Conservation (phyloP, 1,140 invertebrate species). For the Pachyrhynchus sulphureomaculatus region DNA sequence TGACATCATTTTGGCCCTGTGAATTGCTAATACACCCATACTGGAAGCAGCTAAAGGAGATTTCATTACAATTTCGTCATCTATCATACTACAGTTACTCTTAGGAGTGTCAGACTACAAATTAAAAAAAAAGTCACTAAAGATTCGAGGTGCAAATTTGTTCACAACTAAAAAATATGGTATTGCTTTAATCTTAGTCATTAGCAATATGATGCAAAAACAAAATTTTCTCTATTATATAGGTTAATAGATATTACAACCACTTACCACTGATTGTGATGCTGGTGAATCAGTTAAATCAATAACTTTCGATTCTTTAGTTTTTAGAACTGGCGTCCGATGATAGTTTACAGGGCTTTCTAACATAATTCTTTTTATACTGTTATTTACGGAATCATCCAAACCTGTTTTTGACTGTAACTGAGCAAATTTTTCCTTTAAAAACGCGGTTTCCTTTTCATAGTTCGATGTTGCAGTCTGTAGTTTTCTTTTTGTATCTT, state of each 20-base stretch:
- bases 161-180: not conserved
- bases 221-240: too few species aligned
- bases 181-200: too few species aligned
- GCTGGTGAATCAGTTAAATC: constrained; percentile 5
- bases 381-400: constrained; percentile 22
- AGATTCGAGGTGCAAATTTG: not conserved
- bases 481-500: constrained; percentile 28
- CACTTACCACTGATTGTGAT: not conserved
- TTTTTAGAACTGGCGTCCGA: constrained; percentile 2
- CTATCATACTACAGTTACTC: not conserved
- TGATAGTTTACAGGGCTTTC: constrained; percentile 37
- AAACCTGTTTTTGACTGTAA: constrained; percentile 3
- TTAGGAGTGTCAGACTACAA: not conserved
- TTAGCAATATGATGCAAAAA: too few species aligned
- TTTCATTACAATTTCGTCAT: not conserved
- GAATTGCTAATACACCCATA: constrained; percentile 26
- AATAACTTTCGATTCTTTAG: not conserved
- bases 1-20: constrained; percentile 17
- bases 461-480: constrained; percentile 26
- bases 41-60: constrained; percentile 21
- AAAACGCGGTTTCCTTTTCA: constrained; percentile 35
- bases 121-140: not conserved
- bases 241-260: too few species aligned
- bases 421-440: constrained; percentile 34
- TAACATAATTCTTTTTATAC: constrained; percentile 33